A percentile compares a stretch with the other conserved stretches of the same genome.
Conservation (phyloP, 2,113 vertebrate species). For the Laticauda colubrina region DNA sequence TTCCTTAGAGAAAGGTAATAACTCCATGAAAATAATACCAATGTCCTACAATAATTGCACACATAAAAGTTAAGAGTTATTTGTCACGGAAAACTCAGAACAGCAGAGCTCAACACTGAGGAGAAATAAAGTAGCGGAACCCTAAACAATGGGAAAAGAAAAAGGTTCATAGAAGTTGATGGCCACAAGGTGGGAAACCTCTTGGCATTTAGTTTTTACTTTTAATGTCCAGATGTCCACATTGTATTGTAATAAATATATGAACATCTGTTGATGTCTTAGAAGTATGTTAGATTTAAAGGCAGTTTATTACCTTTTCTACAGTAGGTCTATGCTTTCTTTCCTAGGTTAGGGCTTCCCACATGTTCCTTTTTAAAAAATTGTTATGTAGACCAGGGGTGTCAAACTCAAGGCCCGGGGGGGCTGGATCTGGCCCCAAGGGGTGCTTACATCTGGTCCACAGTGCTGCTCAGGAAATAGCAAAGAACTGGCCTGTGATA, state of each 20-base stretch:
- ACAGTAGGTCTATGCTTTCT: neutral
- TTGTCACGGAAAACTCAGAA: neutral
- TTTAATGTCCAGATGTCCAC: neutral
- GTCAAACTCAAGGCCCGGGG: no score
- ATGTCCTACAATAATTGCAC: neutral
- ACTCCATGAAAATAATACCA: neutral
- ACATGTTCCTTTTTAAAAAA: neutral
- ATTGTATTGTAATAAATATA: neutral
- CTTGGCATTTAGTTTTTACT: neutral
- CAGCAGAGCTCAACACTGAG: neutral
- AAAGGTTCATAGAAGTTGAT: neutral
- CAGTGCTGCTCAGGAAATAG: no score
- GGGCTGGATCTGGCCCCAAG: no score
- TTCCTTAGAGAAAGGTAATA: neutral
- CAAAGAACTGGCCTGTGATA: no score
- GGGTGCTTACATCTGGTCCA: no score
- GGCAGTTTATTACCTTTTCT: neutral
- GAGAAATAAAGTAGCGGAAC: neutral
- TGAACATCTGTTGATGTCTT: neutral
- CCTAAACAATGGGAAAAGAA: neutral
- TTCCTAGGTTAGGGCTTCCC: neutral
- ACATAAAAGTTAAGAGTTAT: neutral
- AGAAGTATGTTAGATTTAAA: neutral
- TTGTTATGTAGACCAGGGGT: neutral
- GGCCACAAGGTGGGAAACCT: neutral